A percentile compares a stretch with the other conserved stretches of the same genome.
Conservation (phyloP, 2,888 invertebrate species). For the Bembecia ichneumoniformis region DNA sequence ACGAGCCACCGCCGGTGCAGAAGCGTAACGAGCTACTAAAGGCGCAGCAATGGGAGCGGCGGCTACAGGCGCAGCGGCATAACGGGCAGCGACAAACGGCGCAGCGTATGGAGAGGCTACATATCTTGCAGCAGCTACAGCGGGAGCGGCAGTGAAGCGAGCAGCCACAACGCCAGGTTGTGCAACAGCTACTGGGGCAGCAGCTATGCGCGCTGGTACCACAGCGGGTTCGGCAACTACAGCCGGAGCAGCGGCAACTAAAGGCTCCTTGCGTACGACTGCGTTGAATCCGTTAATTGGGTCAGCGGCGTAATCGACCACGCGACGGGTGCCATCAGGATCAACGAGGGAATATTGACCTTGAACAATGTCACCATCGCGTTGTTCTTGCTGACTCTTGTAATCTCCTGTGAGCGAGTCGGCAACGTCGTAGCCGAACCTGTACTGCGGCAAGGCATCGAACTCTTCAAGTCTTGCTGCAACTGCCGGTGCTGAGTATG, state of each 20-base stretch:
- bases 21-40: conserved; percentile 11
- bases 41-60: conserved; percentile 20
- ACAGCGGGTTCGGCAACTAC: conserved; percentile 45
- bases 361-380: conserved; percentile 69
- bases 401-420: conserved; percentile 61
- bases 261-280: conserved; percentile 51
- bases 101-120: conserved; percentile 23
- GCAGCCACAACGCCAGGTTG: conserved; percentile 14
- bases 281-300: conserved; percentile 58
- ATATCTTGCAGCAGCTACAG: conserved; percentile 32
- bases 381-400: conserved; percentile 62
- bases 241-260: conserved; percentile 41
- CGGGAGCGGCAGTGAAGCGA: conserved; percentile 19
- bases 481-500: conserved; percentile 25
- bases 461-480: conserved; percentile 54
- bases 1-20: conserved; percentile 13
- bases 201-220: conserved; percentile 28
- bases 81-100: conserved; percentile 10
- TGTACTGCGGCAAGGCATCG: conserved; percentile 73
- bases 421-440: conserved; percentile 55
- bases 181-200: conserved; percentile 26
- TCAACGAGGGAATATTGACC: conserved; percentile 59
- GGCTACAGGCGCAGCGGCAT: conserved; percentile 30
- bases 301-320: conserved; percentile 56
- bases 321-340: conserved; percentile 52